These are phyloP conservation scores for Lates calcarifer DNA, from an alignment of 2,113 vertebrate species.

Conservation along the genomic window DNA sequence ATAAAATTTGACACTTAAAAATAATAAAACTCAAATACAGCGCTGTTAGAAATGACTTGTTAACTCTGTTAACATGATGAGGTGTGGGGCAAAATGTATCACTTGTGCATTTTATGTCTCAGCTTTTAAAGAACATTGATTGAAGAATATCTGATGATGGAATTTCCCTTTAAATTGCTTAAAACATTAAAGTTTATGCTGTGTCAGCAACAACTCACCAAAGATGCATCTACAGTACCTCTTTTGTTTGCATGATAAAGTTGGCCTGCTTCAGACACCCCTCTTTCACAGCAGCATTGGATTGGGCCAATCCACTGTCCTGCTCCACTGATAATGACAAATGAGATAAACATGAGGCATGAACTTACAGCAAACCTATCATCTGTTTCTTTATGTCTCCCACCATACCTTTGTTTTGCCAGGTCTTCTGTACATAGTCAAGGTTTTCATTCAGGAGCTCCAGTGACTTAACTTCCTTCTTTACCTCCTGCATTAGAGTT, in stretches of 20 bases:
- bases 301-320: slow-evolving; percentile 71
- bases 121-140: no score
- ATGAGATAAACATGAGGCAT: not conserved
- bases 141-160: no score
- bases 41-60: no score
- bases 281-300: slow-evolving; percentile 82
- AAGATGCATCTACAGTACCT: slow-evolving; percentile 43
- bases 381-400: not conserved
- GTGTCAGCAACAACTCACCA: not conserved
- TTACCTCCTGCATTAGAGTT: slow-evolving; percentile 83
- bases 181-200: not conserved
- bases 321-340: slow-evolving; percentile 83
- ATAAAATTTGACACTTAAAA: no score
- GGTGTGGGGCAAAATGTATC: no score
- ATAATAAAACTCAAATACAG: no score
- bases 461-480: slow-evolving; percentile 89
- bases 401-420: slow-evolving; percentile 84
- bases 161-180: no score
- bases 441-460: slow-evolving; percentile 91
- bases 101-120: no score
- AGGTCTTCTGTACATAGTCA: slow-evolving; percentile 88
- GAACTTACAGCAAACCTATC: not conserved
- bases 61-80: no score
- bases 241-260: slow-evolving; percentile 81
- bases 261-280: slow-evolving; percentile 81